These are phyloP conservation scores for Cremastinae sp. DNA, from an alignment of 2,888 invertebrate species.

Conservation along the genomic window DNA sequence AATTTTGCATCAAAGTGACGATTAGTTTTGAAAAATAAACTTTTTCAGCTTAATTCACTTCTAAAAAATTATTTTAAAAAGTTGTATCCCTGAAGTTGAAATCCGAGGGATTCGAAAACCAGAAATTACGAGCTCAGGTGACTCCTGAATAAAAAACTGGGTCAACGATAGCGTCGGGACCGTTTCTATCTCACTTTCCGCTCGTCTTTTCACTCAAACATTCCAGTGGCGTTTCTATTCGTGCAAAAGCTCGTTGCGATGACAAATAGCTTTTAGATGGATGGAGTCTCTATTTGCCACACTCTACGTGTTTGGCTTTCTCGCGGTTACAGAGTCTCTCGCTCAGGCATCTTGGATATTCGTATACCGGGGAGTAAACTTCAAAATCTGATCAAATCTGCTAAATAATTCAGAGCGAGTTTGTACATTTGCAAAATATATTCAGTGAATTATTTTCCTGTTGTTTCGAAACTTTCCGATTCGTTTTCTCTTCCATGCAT, in stretches of 20 bases:
- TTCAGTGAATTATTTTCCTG: background rate
- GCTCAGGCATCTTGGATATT: constrained; percentile 11
- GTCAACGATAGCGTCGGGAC: constrained; percentile 65
- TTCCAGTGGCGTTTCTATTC: constrained; percentile 42
- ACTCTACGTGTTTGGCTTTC: background rate
- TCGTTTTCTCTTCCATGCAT: constrained; percentile 14
- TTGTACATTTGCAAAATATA: no score
- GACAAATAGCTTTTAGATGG: constrained; percentile 57
- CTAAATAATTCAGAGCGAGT: background rate
- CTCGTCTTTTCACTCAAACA: constrained; percentile 40
- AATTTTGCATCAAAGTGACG: no score
- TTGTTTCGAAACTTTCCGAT: background rate
- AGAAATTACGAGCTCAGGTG: constrained; percentile 55
- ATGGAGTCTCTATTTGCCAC: constrained; percentile 22
- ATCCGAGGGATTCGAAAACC: no score
- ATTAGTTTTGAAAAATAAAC: no score
- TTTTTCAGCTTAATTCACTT: no score
- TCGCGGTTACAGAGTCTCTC: background rate
- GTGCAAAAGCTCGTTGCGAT: constrained; percentile 38
- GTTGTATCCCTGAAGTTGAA: no score
- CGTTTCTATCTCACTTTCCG: constrained; percentile 26
- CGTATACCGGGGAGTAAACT: background rate
- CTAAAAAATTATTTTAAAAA: no score
- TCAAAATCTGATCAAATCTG: constrained; percentile 5
- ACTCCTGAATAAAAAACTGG: constrained; percentile 62